Evolutionary conservation across 1,140 invertebrate species (phyloP).

Genomic region (Oreohelix idahoensis): DNA sequence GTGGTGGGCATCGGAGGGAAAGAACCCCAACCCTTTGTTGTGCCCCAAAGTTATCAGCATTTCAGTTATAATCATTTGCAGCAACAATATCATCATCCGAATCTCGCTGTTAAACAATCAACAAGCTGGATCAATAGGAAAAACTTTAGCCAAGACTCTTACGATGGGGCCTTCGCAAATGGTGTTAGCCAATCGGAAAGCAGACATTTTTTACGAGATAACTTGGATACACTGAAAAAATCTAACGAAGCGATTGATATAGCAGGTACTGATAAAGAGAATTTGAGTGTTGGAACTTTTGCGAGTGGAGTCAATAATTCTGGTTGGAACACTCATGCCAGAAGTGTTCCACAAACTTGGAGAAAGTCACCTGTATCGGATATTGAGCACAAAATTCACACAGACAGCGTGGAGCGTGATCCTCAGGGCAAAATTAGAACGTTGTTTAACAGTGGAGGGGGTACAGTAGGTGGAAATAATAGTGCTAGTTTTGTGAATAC

Average conservation of each 20-base stretch:
- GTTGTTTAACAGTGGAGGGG: background rate
- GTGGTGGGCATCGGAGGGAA: background rate
- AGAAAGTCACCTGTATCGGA: conserved; percentile 8
- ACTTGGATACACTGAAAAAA: background rate
- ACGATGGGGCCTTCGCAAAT: background rate
- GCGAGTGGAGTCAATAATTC: background rate
- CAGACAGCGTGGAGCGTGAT: conserved; percentile 21
- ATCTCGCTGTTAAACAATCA: background rate
- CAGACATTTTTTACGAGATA: background rate
- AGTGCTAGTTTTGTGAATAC: background rate
- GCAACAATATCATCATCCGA: background rate
- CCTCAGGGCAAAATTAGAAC: background rate
- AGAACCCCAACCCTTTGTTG: conserved; percentile 24
- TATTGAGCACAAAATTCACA: conserved; percentile 1
- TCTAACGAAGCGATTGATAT: background rate
- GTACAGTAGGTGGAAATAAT: background rate
- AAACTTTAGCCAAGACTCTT: background rate
- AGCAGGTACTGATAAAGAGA: background rate
- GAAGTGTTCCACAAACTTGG: background rate
- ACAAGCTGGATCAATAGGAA: conserved; percentile 1
- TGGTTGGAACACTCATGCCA: background rate
- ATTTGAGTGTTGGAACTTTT: background rate
- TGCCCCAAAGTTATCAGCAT: conserved; percentile 25
- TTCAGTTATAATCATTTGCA: background rate
- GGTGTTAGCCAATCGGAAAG: conserved; percentile 10